phyloP scores from a whole-genome alignment of 2,888 invertebrate genomes.

The Subacronicta megacephala region DNA sequence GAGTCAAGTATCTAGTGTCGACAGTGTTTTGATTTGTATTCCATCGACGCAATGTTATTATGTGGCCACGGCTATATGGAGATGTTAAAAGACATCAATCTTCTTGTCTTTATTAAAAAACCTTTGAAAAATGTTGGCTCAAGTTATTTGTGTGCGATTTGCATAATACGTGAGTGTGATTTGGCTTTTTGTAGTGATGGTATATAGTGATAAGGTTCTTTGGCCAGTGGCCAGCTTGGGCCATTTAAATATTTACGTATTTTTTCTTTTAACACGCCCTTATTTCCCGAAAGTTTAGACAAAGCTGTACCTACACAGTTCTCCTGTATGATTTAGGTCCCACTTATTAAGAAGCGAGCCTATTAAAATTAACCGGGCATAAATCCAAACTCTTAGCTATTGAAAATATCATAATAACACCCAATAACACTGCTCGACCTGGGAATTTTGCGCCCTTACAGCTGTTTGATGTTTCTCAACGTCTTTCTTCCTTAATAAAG shows the following conservation, averaged over 20 bases:
- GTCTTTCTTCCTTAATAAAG: too few species aligned
- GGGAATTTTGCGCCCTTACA: too few species aligned
- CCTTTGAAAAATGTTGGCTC: conserved; percentile 41
- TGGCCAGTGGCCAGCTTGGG: conserved; percentile 12
- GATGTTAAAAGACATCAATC: conserved; percentile 48
- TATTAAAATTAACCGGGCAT: too few species aligned
- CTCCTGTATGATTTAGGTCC: too few species aligned
- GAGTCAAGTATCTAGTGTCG: conserved; percentile 1
- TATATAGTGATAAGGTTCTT: conserved; percentile 24
- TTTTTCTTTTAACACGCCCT: background rate
- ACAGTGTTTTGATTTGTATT: conserved; percentile 60
- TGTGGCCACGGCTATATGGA: conserved; percentile 31
- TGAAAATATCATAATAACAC: too few species aligned
- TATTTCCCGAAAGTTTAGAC: too few species aligned
- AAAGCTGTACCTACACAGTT: too few species aligned
- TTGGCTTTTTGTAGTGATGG: too few species aligned
- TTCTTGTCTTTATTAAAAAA: conserved; percentile 42
- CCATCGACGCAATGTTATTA: conserved; percentile 50
- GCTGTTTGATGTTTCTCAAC: too few species aligned
- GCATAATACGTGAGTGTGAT: conserved; percentile 39
- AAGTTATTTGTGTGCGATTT: conserved; percentile 34
- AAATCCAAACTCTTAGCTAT: too few species aligned
- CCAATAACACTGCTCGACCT: too few species aligned
- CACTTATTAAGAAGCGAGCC: too few species aligned
- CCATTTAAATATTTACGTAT: background rate